A percentile compares a stretch with the other conserved stretches of the same genome.
These are phyloP conservation scores for Ophion costatus DNA, from an alignment of 2,888 invertebrate genomes.

Conservation along the genomic window DNA sequence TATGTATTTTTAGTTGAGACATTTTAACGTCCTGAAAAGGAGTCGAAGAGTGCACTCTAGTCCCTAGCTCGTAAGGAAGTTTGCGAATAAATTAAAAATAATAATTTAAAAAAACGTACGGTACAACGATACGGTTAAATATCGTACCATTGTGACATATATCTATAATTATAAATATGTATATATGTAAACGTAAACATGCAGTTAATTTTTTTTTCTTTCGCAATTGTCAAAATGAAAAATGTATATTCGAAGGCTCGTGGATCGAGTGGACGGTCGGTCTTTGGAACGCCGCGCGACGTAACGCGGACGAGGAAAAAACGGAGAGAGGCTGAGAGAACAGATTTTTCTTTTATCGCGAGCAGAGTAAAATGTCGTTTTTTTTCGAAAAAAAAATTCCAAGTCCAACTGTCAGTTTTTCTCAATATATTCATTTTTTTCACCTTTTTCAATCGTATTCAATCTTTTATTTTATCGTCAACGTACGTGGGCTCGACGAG, in stretches of 20 bases:
- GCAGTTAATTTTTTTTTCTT: conserved; percentile 25
- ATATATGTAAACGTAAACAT: neutral
- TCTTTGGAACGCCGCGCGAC: conserved; percentile 12
- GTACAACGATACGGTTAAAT: conserved; percentile 51
- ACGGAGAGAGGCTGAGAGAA: neutral
- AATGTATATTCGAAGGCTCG: neutral
- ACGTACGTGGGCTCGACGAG: no score
- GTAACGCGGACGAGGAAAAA: neutral
- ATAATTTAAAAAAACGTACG: conserved; percentile 9
- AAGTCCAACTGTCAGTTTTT: no score
- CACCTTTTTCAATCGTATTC: no score
- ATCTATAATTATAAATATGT: neutral
- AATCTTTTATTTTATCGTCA: no score
- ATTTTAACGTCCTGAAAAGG: conserved; percentile 73
- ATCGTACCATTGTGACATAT: conserved; percentile 16
- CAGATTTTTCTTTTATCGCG: neutral
- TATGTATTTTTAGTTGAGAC: conserved; percentile 72
- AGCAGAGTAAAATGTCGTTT: neutral
- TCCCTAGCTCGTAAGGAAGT: conserved; percentile 77
- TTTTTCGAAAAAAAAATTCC: neutral
- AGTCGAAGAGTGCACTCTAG: conserved; percentile 80
- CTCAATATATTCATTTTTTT: no score
- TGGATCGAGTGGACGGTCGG: neutral
- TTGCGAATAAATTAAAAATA: neutral
- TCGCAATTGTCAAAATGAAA: neutral